A percentile compares a stretch with the other conserved stretches of the same genome.
These are phyloP conservation scores for Dugesia japonica DNA, from an alignment of 2,888 invertebrate species.

Conservation along the genomic window DNA sequence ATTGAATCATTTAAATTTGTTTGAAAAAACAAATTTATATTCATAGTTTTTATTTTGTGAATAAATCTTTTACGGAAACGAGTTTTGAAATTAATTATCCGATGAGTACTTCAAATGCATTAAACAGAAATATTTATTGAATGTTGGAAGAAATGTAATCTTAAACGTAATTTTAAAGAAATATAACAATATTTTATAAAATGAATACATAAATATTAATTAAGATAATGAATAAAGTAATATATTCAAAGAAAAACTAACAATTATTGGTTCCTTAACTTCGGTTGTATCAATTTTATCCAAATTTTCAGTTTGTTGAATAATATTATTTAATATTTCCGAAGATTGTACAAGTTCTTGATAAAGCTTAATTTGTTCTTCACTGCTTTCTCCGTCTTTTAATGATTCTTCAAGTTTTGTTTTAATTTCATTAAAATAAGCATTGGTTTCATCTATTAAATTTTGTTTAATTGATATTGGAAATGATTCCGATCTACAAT, in stretches of 20 bases:
- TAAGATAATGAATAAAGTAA: background rate
- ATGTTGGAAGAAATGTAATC: too few species aligned
- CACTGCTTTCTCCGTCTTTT: background rate
- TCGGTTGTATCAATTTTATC: background rate
- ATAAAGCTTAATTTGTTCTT: background rate
- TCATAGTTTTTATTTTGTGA: too few species aligned
- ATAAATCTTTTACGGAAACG: too few species aligned
- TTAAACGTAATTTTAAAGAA: too few species aligned
- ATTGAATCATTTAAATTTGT: too few species aligned
- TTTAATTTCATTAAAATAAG: constrained; percentile 6
- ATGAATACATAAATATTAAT: too few species aligned
- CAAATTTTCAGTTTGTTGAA: background rate
- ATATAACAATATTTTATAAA: too few species aligned
- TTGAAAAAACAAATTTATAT: too few species aligned
- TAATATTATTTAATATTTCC: background rate
- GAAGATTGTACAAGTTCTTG: background rate
- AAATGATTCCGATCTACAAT: constrained; percentile 12
- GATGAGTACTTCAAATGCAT: too few species aligned
- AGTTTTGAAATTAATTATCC: too few species aligned
- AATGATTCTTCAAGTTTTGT: background rate
- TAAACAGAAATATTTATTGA: too few species aligned
- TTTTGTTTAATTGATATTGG: constrained; percentile 3
- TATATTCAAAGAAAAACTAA: background rate
- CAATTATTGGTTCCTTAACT: background rate
- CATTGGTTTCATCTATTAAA: background rate